Evolutionary conservation across 2,797 vertebrate species (phyloP).

Genomic region (Chromobotia macracanthus): DNA sequence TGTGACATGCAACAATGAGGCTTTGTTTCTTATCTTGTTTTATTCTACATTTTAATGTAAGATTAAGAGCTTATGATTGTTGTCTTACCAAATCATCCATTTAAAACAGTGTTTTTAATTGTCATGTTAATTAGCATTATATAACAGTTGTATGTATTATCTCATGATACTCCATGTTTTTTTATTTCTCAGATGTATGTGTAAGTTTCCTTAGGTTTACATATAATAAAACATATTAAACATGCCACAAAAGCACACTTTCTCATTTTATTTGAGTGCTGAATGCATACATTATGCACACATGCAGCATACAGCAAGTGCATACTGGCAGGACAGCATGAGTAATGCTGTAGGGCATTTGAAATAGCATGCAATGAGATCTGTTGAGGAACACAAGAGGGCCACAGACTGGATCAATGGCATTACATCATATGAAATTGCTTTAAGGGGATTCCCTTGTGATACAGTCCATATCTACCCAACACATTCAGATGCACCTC

Average conservation of each 20-base stretch:
- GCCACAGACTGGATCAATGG: constrained; percentile 26
- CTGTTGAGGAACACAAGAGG: constrained; percentile 16
- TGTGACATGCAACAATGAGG: neutral
- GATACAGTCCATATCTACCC: neutral
- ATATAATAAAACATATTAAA: too few relatives aligned
- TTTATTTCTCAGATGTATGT: neutral
- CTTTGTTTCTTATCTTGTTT: neutral
- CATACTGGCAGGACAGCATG: neutral
- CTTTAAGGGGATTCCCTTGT: constrained; percentile 66
- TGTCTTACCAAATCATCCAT: constrained; percentile 1
- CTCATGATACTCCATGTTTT: too few relatives aligned
- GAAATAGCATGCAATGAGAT: constrained; percentile 14
- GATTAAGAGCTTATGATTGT: neutral
- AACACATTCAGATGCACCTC: neutral
- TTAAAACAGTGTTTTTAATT: constrained; percentile 6
- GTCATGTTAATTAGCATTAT: too few relatives aligned
- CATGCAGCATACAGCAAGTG: neutral
- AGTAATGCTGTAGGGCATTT: constrained; percentile 6
- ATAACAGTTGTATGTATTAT: too few relatives aligned
- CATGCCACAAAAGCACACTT: neutral
- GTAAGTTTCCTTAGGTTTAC: neutral
- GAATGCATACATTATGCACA: neutral
- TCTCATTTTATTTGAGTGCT: neutral
- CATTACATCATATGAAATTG: constrained; percentile 55
- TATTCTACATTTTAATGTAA: constrained; percentile 20